A percentile compares a stretch with the other conserved stretches of the same genome.
Evolutionary conservation across 2,888 invertebrate species (phyloP).

Genomic region (Drosophila vallismaia): DNA sequence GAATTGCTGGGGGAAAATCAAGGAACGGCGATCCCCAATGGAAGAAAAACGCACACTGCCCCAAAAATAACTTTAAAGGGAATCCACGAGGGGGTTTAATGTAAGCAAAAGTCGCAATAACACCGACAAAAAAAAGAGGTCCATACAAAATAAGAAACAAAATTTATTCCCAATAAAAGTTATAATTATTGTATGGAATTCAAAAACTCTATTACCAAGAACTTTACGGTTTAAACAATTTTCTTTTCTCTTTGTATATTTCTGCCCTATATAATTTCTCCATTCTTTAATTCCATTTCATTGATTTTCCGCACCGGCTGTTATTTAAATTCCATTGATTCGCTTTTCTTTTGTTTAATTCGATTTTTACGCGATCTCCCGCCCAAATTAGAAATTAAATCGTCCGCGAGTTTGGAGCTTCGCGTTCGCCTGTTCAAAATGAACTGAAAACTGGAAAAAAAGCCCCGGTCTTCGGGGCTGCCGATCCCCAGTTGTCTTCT

Average conservation of each 20-base stretch:
- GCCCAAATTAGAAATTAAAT: conserved; percentile 17
- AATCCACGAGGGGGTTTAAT: conserved; percentile 31
- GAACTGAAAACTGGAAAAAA: conserved; percentile 50
- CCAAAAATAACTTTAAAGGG: conserved; percentile 59
- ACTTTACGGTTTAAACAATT: background rate
- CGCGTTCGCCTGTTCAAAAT: conserved; percentile 58
- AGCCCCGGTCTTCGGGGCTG: conserved; percentile 21
- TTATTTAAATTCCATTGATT: background rate
- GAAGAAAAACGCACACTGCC: conserved; percentile 40
- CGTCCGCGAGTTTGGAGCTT: conserved; percentile 16
- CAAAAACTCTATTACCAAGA: background rate
- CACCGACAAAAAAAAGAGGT: conserved; percentile 8
- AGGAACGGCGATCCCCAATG: conserved; percentile 27
- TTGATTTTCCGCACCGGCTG: conserved; percentile 3
- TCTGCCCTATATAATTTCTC: conserved; percentile 43
- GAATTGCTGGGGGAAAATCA: conserved; percentile 16
- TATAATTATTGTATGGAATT: background rate
- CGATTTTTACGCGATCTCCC: conserved; percentile 32
- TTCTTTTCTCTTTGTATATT: background rate
- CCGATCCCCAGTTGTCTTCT: conserved; percentile 29
- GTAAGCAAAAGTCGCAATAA: conserved; percentile 45
- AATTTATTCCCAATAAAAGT: background rate
- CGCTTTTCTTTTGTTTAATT: conserved; percentile 13
- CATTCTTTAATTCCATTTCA: conserved; percentile 18
- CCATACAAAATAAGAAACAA: background rate